Conservation (phyloP, 2,797 vertebrate genomes). For the Siniperca obscura region DNA sequence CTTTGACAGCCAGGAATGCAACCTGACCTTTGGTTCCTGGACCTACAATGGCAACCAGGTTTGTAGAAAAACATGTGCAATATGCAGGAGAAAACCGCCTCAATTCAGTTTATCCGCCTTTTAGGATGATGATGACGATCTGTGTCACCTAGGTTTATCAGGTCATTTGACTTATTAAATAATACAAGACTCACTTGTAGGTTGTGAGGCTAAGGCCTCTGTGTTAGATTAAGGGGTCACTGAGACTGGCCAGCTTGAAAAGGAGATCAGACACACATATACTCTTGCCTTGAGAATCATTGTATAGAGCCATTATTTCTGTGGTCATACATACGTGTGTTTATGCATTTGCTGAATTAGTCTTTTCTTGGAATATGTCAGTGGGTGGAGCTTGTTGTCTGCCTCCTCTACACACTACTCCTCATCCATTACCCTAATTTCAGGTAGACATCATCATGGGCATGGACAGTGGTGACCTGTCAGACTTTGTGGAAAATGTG, state of each 20-base stretch:
- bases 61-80: background rate
- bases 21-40: conserved; percentile 98
- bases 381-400: background rate
- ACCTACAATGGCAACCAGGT: conserved; percentile 98
- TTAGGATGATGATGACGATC: background rate
- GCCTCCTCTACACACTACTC: background rate
- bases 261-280: background rate
- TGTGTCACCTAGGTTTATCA: background rate
- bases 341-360: background rate
- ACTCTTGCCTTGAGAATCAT: background rate
- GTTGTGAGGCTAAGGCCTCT: background rate
- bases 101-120: background rate
- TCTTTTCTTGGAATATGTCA: background rate
- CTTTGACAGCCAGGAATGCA: conserved; percentile 96
- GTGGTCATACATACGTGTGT: background rate
- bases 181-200: background rate
- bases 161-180: background rate
- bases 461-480: conserved; percentile 94
- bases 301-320: background rate
- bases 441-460: conserved; percentile 93
- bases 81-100: background rate
- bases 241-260: background rate
- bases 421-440: conserved; percentile 2
- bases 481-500: conserved; percentile 96
- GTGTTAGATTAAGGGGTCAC: background rate